These are phyloP conservation scores for Gasterosteus nipponicus DNA, from an alignment of 2,113 vertebrate genomes.

Conservation along the genomic window DNA sequence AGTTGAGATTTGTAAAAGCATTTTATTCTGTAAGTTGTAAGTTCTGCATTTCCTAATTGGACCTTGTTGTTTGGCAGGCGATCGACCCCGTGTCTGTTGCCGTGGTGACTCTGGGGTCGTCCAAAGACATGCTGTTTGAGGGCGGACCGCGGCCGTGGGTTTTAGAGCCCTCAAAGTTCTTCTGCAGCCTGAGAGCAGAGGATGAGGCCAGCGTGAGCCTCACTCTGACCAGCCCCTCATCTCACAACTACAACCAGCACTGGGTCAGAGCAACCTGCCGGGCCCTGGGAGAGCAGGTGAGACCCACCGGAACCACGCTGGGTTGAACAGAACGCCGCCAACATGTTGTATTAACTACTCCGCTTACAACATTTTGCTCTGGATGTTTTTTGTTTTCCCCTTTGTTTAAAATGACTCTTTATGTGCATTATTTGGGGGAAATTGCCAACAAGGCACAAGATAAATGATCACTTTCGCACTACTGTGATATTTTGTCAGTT, in stretches of 20 bases:
- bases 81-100: constrained; percentile 88
- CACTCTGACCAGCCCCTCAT: constrained; percentile 76
- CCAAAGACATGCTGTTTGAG: constrained; percentile 94
- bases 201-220: constrained; percentile 78
- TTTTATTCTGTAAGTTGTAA: background rate
- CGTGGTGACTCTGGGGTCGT: constrained; percentile 93
- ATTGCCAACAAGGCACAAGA: too few relatives aligned
- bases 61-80: constrained; percentile 75
- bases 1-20: constrained; percentile 6
- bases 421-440: too few relatives aligned
- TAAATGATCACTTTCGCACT: too few relatives aligned
- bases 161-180: constrained; percentile 94
- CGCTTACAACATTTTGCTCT: too few relatives aligned
- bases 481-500: too few relatives aligned
- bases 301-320: constrained; percentile 28
- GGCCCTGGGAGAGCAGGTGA: constrained; percentile 91
- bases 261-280: constrained; percentile 87
- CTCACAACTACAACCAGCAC: constrained; percentile 86
- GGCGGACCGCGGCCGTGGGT: constrained; percentile 94
- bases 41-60: background rate
- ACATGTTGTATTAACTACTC: too few relatives aligned
- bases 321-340: background rate
- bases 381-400: background rate
- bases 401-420: too few relatives aligned
- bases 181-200: constrained; percentile 85